Percentiles rank a stretch among this genome's conserved stretches.
phyloP scores from a whole-genome alignment of 2,888 invertebrate genomes.

The Netelia fuscicornis region DNA sequence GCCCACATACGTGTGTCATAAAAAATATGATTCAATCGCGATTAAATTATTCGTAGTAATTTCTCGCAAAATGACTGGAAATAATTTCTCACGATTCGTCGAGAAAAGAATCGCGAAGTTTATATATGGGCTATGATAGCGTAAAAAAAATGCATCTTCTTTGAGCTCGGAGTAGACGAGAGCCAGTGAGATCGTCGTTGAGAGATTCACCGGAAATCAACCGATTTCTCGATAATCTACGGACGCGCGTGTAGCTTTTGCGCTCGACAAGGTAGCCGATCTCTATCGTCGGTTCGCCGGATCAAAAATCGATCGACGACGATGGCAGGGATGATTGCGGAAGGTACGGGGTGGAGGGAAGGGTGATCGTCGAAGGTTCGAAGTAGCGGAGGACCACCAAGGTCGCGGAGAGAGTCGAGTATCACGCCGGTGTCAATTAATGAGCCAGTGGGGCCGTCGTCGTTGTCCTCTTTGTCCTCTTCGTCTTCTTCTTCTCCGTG shows the following conservation, averaged over 20 bases:
- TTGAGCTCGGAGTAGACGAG: background rate
- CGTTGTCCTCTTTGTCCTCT: slow-evolving; percentile 42
- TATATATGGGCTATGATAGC: background rate
- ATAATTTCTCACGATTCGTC: background rate
- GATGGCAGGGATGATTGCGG: slow-evolving; percentile 49
- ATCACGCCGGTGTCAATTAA: slow-evolving; percentile 84
- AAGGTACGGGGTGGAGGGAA: slow-evolving; percentile 39
- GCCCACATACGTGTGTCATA: too few relatives aligned
- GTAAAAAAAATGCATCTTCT: background rate
- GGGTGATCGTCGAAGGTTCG: slow-evolving; percentile 73
- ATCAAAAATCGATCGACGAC: slow-evolving; percentile 61
- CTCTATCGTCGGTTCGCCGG: slow-evolving; percentile 60
- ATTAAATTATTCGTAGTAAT: too few relatives aligned
- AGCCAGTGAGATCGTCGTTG: background rate
- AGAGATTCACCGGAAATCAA: slow-evolving; percentile 42
- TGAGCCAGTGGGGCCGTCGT: slow-evolving; percentile 75
- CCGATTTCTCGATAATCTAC: slow-evolving; percentile 58
- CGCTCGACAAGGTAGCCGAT: slow-evolving; percentile 46
- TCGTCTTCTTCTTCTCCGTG: slow-evolving; percentile 43
- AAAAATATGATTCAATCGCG: too few relatives aligned
- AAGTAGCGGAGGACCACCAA: slow-evolving; percentile 81
- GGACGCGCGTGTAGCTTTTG: slow-evolving; percentile 8
- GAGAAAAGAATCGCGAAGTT: background rate
- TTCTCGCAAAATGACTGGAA: too few relatives aligned
- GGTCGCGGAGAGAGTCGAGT: slow-evolving; percentile 79